phyloP scores from a whole-genome alignment of 2,888 invertebrate species.

The Tetragonisca angustula region DNA sequence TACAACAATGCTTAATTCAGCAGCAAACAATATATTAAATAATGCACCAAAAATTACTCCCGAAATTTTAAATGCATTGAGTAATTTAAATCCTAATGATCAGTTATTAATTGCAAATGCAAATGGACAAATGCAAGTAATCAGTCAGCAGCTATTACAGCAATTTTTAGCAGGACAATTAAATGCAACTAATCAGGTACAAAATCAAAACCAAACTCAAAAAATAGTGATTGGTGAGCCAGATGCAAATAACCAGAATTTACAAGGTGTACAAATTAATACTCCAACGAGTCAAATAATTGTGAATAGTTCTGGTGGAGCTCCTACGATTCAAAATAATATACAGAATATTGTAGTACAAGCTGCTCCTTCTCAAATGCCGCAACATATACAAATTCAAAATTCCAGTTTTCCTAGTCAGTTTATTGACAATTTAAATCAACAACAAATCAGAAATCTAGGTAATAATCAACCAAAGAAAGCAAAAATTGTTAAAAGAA shows the following conservation, averaged over 20 bases:
- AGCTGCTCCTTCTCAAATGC: constrained; percentile 82
- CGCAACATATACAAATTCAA: constrained; percentile 83
- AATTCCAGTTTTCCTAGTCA: constrained; percentile 82
- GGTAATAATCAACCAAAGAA: constrained; percentile 78
- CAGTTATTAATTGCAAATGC: constrained; percentile 82
- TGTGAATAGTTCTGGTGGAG: constrained; percentile 83
- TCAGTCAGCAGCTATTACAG: constrained; percentile 82
- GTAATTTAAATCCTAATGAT: constrained; percentile 83
- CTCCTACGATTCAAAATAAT: constrained; percentile 83
- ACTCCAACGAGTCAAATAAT: constrained; percentile 83
- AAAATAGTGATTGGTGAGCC: constrained; percentile 83
- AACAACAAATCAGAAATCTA: constrained; percentile 81
- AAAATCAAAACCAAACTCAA: constrained; percentile 80
- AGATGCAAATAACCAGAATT: constrained; percentile 79
- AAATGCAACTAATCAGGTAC: constrained; percentile 72
- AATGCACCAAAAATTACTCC: constrained; percentile 82
- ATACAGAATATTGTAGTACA: constrained; percentile 83
- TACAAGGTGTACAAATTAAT: constrained; percentile 82
- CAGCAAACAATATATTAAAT: constrained; percentile 80
- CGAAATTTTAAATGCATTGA: constrained; percentile 81
- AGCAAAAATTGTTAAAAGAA: constrained; percentile 78
- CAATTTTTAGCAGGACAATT: constrained; percentile 81
- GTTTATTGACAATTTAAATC: constrained; percentile 83
- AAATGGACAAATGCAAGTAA: constrained; percentile 83
- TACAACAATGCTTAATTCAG: constrained; percentile 76